These are phyloP conservation scores for Hydraecia micacea DNA, from an alignment of 2,888 invertebrate species.

Conservation along the genomic window DNA sequence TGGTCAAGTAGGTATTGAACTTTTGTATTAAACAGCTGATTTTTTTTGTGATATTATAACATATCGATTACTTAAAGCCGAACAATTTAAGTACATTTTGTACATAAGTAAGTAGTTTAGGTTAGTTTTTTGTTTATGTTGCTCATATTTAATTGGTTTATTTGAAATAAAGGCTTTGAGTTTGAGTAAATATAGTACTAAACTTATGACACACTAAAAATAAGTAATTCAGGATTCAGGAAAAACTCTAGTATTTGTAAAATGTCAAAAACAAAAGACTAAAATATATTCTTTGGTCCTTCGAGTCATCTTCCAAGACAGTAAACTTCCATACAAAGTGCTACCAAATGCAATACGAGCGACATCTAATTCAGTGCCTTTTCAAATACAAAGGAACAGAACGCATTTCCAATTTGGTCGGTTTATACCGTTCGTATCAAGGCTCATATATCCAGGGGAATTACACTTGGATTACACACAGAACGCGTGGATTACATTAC, in stretches of 20 bases:
- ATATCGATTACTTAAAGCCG: no score
- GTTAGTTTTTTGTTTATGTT: no score
- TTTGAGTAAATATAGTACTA: background rate
- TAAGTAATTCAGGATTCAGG: background rate
- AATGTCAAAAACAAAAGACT: background rate
- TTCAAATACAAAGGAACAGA: slow-evolving; percentile 48
- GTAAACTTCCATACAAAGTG: slow-evolving; percentile 16
- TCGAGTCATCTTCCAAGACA: slow-evolving; percentile 6
- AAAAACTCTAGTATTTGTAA: background rate
- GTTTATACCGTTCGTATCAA: slow-evolving; percentile 50
- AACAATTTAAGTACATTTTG: no score
- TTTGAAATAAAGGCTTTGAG: background rate
- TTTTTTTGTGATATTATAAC: no score
- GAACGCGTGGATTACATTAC: slow-evolving; percentile 57
- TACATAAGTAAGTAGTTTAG: no score
- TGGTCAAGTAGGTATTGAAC: no score
- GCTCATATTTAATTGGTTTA: background rate
- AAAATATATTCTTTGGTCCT: background rate
- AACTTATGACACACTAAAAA: background rate
- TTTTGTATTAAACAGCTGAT: no score
- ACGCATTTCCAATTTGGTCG: slow-evolving; percentile 54
- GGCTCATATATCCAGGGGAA: slow-evolving; percentile 59
- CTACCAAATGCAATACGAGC: slow-evolving; percentile 39
- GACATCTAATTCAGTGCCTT: slow-evolving; percentile 36
- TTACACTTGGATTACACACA: slow-evolving; percentile 56